Conservation (phyloP, 37 sponge, comb jelly and placozoan genomes). For the Trichoplax adhaerens region DNA sequence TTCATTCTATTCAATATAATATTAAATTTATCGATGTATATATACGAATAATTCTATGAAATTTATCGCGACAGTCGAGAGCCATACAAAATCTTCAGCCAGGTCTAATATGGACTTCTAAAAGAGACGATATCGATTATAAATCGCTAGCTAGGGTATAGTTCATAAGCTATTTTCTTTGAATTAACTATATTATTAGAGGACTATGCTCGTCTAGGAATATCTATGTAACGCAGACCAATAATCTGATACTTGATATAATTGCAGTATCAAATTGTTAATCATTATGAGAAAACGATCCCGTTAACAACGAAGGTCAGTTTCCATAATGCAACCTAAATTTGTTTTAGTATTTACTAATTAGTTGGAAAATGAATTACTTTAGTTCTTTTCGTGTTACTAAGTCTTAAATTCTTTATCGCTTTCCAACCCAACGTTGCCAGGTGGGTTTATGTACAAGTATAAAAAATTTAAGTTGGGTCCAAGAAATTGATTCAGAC, state of each 20-base stretch:
- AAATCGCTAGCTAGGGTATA: too few relatives aligned
- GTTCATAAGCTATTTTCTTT: neutral
- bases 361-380: neutral
- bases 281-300: conserved; percentile 57
- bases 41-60: too few relatives aligned
- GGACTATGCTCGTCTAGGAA: too few relatives aligned
- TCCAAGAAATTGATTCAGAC: conserved; percentile 40
- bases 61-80: conserved; percentile 27
- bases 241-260: conserved; percentile 6
- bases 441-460: conserved; percentile 70
- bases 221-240: too few relatives aligned
- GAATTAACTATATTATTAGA: neutral
- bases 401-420: neutral
- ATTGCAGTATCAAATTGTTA: conserved; percentile 43
- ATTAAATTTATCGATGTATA: too few relatives aligned
- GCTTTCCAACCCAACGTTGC: neutral
- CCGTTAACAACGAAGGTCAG: conserved; percentile 76
- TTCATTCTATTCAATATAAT: too few relatives aligned
- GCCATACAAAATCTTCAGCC: conserved; percentile 44
- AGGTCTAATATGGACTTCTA: conserved; percentile 73
- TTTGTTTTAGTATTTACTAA: neutral
- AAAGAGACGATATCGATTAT: conserved; percentile 26
- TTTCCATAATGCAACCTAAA: neutral
- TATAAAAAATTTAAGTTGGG: conserved; percentile 56
- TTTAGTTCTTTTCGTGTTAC: neutral